Evolutionary conservation across 2,113 vertebrate species (phyloP), one percentile per base, ranked within the genome.

Genomic region (Dicrurus megarhynchus): DNA sequence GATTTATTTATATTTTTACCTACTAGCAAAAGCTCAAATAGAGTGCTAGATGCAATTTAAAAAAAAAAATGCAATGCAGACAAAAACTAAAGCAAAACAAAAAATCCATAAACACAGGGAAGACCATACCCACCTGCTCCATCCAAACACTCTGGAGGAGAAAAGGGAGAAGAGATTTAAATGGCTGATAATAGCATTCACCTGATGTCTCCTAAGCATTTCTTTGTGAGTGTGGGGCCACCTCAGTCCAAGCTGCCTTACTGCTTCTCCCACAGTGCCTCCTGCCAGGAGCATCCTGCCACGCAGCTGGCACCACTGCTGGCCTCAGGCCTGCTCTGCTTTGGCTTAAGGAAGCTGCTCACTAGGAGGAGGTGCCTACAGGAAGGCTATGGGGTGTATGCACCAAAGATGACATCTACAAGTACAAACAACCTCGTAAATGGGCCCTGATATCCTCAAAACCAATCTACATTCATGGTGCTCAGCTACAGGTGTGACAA

Each of bases 1-100:
- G 75, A 95, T 87, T 97, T 97, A 93, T 93, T 97, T 96, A 74
- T 94, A 95, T 88, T 88, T 97, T 95, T 87, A 89, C 65, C 70
- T 93, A 76, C 84, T 95, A 83, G 64, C 44, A 87, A 93, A 84
- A 89, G 35, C 71, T 61, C 74, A 68, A 94, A 68, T 87, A 74
- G 80, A 92, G 64, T 78, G n/a, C 47, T 78, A 78, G 41, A 83
- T 81, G 52, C 37, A 71, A 22, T 80, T 92, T 68, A 68, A 83
- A 1, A 28, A 1, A 28, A 59, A 55, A 86, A 77, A 49, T 9
- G 55, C 37, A 68, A 26, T 22, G 24, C 46, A 89, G 37, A 46
- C 84, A 74, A 56, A 27, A 82, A 57, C 11, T 16, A 68, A 90
- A 87, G 37, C 24, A 75, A 92, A 77, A 86, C 30, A 94, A 81